Conservation (phyloP, 2,113 vertebrate species). For the Enhydra lutris region DNA sequence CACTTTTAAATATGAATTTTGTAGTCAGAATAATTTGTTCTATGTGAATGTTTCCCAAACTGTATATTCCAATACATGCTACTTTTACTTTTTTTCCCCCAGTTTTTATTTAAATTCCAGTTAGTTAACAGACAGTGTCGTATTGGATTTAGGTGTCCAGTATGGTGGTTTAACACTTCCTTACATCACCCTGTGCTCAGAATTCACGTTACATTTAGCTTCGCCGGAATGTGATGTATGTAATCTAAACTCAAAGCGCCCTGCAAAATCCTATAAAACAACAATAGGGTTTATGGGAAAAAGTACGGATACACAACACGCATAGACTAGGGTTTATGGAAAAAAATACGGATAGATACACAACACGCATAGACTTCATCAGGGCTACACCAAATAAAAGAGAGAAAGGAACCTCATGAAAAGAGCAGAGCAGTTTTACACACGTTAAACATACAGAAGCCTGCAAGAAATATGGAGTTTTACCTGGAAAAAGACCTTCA, state of each 20-base stretch:
- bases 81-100: background rate
- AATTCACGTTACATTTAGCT: background rate
- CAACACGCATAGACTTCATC: background rate
- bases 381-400: background rate
- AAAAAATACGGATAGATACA: background rate
- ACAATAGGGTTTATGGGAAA: background rate
- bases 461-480: background rate
- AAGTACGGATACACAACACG: background rate
- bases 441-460: background rate
- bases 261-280: background rate
- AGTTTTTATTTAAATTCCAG: background rate
- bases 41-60: background rate
- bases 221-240: background rate
- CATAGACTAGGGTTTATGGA: background rate
- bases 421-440: background rate
- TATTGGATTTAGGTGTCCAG: background rate
- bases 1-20: background rate
- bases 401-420: background rate
- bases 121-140: background rate
- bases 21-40: background rate
- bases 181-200: background rate
- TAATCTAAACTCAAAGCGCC: background rate
- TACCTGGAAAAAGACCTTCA: background rate
- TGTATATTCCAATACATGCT: background rate
- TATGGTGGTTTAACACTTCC: background rate